Evolutionary conservation across 1,140 invertebrate genomes (phyloP).

Genomic region (Eriosoma lanigerum): DNA sequence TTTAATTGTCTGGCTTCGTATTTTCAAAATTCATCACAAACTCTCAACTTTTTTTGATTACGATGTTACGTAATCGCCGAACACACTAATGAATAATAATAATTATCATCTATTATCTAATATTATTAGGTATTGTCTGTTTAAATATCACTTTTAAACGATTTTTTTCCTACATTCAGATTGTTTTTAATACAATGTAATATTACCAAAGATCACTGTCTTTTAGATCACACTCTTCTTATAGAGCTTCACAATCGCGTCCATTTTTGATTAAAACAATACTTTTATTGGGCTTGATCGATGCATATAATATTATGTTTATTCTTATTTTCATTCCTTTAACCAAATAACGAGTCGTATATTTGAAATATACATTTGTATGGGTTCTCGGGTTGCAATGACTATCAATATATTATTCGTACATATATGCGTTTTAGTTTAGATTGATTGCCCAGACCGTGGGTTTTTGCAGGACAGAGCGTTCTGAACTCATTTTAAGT

Average conservation of each 20-base stretch:
- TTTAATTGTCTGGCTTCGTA: not conserved
- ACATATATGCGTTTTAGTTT: not conserved
- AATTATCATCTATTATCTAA: too few relatives aligned
- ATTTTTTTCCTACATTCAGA: too few relatives aligned
- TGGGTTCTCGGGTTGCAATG: slow-evolving; percentile 14
- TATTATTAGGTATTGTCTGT: too few relatives aligned
- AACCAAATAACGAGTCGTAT: not conserved
- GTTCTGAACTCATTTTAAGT: not conserved
- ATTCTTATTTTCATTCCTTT: not conserved
- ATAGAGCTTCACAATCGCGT: not conserved
- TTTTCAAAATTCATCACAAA: not conserved
- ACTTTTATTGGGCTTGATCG: not conserved
- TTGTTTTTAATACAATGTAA: too few relatives aligned
- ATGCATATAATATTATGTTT: not conserved
- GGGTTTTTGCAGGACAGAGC: not conserved
- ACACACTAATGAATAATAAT: too few relatives aligned
- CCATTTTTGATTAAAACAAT: slow-evolving; percentile 20
- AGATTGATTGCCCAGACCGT: slow-evolving; percentile 16
- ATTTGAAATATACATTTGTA: not conserved
- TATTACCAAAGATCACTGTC: too few relatives aligned
- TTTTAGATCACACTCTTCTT: too few relatives aligned
- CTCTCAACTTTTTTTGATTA: not conserved
- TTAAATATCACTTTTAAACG: too few relatives aligned
- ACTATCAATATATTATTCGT: not conserved
- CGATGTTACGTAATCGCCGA: not conserved